These are phyloP conservation scores for Paracanthobrama guichenoti DNA, from an alignment of 2,113 vertebrate species.

Conservation along the genomic window DNA sequence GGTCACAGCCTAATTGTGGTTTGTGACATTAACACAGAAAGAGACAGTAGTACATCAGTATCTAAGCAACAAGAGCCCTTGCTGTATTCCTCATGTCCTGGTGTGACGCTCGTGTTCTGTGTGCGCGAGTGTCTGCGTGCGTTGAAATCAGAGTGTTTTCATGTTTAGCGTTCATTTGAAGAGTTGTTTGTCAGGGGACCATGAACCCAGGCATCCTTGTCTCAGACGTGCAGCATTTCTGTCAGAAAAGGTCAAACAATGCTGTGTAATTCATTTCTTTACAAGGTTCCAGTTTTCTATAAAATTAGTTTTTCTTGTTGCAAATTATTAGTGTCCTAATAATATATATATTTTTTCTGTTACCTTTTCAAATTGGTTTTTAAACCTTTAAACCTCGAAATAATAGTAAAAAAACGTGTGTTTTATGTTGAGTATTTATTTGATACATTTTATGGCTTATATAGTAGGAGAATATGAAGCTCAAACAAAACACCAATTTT, in stretches of 20 bases:
- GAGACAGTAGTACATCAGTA: conserved; percentile 71
- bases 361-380: too few relatives aligned
- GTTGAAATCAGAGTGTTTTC: conserved; percentile 16
- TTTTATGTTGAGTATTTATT: too few relatives aligned
- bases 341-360: too few relatives aligned
- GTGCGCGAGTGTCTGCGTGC: background rate
- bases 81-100: conserved; percentile 56
- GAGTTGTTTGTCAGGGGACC: background rate
- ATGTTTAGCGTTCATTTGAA: conserved; percentile 23
- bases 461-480: too few relatives aligned
- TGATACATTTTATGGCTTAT: too few relatives aligned
- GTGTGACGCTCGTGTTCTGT: conserved; percentile 44
- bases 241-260: background rate
- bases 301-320: too few relatives aligned
- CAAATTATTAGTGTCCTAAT: too few relatives aligned
- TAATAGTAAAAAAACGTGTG: too few relatives aligned
- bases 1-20: conserved; percentile 55
- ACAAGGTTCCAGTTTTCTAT: too few relatives aligned
- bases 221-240: conserved; percentile 25
- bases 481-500: too few relatives aligned
- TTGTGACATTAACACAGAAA: conserved; percentile 51
- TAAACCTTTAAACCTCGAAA: too few relatives aligned
- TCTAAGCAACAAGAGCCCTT: conserved; percentile 76
- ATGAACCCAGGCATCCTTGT: background rate
- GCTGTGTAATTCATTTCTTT: background rate